These are phyloP conservation scores for Drosophila kurseongensis DNA, from an alignment of 1,140 invertebrate species.

Conservation along the genomic window DNA sequence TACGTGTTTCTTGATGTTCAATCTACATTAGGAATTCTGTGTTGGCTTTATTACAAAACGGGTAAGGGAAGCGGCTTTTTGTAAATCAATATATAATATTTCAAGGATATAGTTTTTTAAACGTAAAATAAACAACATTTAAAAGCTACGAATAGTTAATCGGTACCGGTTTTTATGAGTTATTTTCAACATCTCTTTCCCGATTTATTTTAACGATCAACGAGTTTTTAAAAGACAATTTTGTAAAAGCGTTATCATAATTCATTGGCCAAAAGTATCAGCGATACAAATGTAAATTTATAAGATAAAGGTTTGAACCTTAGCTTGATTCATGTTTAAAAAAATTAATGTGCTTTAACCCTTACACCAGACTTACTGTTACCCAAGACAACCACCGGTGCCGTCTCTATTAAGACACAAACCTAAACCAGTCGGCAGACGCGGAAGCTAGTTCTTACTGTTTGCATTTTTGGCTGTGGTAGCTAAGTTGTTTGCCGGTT, in stretches of 20 bases:
- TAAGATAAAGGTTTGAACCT: not conserved
- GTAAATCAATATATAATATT: no score
- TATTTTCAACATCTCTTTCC: no score
- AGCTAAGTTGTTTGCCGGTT: conserved; percentile 61
- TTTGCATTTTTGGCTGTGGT: conserved; percentile 56
- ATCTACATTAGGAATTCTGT: not conserved
- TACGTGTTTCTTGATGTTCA: not conserved
- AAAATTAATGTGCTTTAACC: not conserved
- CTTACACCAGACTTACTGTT: not conserved
- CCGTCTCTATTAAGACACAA: conserved; percentile 19
- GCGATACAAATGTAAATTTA: no score
- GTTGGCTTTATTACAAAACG: not conserved
- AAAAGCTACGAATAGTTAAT: no score
- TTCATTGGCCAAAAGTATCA: no score
- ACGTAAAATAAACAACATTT: no score
- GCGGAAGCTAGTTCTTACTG: conserved; percentile 58
- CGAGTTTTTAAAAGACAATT: no score
- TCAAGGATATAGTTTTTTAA: no score
- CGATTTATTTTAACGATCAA: no score
- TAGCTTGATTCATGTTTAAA: not conserved
- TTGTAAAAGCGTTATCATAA: no score
- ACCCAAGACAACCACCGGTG: conserved; percentile 23
- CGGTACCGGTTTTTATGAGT: no score
- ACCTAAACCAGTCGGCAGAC: conserved; percentile 21
- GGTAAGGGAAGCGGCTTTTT: no score